Evolutionary conservation across 2,113 vertebrate genomes (phyloP).

Genomic region (Phaethon lepturus): DNA sequence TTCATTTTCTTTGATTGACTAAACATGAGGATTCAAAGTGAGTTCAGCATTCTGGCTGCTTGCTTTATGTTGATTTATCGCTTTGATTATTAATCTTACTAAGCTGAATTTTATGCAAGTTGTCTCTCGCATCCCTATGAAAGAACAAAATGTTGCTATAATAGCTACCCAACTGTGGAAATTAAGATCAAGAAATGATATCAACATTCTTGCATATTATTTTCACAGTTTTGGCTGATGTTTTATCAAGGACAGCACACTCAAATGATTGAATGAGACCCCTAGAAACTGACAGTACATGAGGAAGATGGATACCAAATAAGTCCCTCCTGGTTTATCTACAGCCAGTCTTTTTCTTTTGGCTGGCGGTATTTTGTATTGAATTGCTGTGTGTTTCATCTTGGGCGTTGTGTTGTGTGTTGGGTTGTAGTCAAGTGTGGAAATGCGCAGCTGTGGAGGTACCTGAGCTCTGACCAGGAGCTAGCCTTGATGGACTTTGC

Average conservation of each 20-base stretch:
- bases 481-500: not conserved
- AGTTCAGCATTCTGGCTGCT: not conserved
- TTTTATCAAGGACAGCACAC: constrained; percentile 26
- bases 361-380: not conserved
- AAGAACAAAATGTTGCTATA: constrained; percentile 50
- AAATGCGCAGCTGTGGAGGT: not conserved
- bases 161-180: constrained; percentile 34
- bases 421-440: not conserved
- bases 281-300: not conserved
- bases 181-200: constrained; percentile 20
- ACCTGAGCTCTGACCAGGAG: not conserved
- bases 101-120: constrained; percentile 29
- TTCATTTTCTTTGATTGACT: not conserved
- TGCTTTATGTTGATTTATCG: not conserved
- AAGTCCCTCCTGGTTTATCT: not conserved
- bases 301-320: not conserved
- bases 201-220: constrained; percentile 8
- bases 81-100: constrained; percentile 17
- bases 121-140: constrained; percentile 1
- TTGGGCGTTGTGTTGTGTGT: not conserved
- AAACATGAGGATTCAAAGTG: not conserved
- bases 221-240: constrained; percentile 47
- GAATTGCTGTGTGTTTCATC: not conserved
- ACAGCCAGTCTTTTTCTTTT: not conserved
- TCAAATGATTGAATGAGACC: not conserved